phyloP scores from a whole-genome alignment of 2,113 vertebrate genomes.

The Siniperca chuatsi region DNA sequence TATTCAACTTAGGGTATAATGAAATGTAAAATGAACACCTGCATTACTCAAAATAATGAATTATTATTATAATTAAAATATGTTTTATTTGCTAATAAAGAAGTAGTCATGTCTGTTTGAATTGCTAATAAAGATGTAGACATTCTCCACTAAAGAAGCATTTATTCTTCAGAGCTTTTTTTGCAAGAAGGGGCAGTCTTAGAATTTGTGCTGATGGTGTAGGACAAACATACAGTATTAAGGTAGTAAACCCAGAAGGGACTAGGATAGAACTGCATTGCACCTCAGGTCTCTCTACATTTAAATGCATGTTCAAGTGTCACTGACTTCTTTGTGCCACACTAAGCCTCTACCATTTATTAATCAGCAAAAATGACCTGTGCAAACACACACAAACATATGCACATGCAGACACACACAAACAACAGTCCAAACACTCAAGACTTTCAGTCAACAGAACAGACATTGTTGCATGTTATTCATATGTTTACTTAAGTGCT shows the following conservation, averaged over 20 bases:
- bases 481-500: conserved; percentile 56
- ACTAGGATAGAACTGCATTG: background rate
- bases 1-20: no score
- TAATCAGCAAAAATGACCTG: background rate
- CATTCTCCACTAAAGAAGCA: background rate
- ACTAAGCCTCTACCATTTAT: background rate
- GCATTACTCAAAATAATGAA: background rate
- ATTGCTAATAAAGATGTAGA: background rate
- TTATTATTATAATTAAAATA: no score
- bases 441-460: conserved; percentile 29
- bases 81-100: background rate
- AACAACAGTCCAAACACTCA: conserved; percentile 3
- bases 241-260: background rate
- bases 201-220: background rate
- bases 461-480: conserved; percentile 38
- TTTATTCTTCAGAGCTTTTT: background rate
- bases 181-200: background rate
- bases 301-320: background rate
- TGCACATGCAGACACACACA: background rate
- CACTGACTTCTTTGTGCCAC: background rate
- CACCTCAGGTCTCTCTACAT: background rate
- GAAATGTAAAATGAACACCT: background rate
- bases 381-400: background rate
- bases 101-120: background rate
- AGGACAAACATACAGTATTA: background rate